A percentile compares a stretch with the other conserved stretches of the same genome.
phyloP scores from a whole-genome alignment of 2,797 vertebrate genomes.

The Acanthopagrus latus region DNA sequence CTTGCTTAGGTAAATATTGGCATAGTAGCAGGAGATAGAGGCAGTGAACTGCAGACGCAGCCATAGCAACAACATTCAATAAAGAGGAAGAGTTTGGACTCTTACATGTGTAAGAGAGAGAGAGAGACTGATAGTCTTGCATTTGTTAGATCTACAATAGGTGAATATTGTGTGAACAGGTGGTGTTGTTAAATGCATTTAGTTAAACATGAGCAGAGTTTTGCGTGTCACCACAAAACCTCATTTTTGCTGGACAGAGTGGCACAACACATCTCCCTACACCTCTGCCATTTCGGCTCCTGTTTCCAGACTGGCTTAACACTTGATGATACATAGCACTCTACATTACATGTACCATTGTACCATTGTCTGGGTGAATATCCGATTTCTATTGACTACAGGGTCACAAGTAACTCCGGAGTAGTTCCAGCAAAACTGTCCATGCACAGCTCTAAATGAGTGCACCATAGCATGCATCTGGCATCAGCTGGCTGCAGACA shows the following conservation, averaged over 20 bases:
- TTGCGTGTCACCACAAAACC: not conserved
- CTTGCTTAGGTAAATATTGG: not conserved
- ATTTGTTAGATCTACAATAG: no score
- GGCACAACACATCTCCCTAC: not conserved
- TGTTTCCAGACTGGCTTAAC: not conserved
- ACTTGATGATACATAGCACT: not conserved
- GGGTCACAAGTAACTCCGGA: no score
- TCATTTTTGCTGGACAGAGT: not conserved
- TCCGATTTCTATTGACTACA: no score
- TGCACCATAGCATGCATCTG: no score
- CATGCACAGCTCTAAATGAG: no score
- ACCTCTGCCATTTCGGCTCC: not conserved
- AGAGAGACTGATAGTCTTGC: no score
- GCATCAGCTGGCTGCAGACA: no score
- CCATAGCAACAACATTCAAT: not conserved
- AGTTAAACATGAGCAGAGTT: not conserved
- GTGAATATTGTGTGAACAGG: no score
- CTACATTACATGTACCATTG: not conserved
- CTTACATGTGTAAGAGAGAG: not conserved
- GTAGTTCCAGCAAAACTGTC: no score
- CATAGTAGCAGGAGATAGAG: not conserved
- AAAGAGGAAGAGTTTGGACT: not conserved
- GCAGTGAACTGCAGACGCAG: not conserved
- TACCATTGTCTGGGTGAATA: no score
- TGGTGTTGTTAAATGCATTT: no score